Percentiles rank a stretch among this genome's conserved stretches.
Evolutionary conservation across 1,140 invertebrate species (phyloP).

Genomic region (Kradibia gibbosae): DNA sequence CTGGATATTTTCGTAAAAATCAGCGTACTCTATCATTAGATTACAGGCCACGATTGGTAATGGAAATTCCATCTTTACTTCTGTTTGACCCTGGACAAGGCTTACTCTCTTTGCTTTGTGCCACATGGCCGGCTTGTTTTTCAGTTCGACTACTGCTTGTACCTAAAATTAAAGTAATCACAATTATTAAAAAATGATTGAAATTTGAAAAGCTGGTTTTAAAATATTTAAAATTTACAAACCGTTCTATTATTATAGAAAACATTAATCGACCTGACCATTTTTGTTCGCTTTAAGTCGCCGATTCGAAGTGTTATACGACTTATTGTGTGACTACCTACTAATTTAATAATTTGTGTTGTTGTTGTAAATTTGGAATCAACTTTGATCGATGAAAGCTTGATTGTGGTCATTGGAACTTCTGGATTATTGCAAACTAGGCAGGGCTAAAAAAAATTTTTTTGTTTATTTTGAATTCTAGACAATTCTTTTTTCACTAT

Average conservation of each 20-base stretch:
- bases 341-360: slow-evolving; percentile 96
- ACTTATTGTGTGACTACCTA: slow-evolving; percentile 95
- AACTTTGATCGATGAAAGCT: slow-evolving; percentile 92
- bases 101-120: slow-evolving; percentile 95
- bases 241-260: slow-evolving; percentile 96
- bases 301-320: slow-evolving; percentile 94
- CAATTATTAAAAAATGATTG: neutral
- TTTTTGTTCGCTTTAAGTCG: slow-evolving; percentile 96
- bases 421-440: slow-evolving; percentile 98
- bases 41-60: slow-evolving; percentile 97
- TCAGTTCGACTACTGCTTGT: slow-evolving; percentile 96
- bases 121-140: slow-evolving; percentile 96
- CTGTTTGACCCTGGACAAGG: slow-evolving; percentile 92
- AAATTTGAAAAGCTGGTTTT: neutral
- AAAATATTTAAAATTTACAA: slow-evolving; percentile 10
- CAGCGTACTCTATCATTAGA: slow-evolving; percentile 98
- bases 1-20: slow-evolving; percentile 93
- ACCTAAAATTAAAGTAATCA: slow-evolving; percentile 63
- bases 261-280: slow-evolving; percentile 96
- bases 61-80: slow-evolving; percentile 96
- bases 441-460: slow-evolving; percentile 77
- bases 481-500: neutral
- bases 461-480: neutral
- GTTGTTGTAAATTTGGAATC: slow-evolving; percentile 98
- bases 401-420: slow-evolving; percentile 91